phyloP scores from a whole-genome alignment of 2,113 vertebrate genomes.

The Jacana jacana region DNA sequence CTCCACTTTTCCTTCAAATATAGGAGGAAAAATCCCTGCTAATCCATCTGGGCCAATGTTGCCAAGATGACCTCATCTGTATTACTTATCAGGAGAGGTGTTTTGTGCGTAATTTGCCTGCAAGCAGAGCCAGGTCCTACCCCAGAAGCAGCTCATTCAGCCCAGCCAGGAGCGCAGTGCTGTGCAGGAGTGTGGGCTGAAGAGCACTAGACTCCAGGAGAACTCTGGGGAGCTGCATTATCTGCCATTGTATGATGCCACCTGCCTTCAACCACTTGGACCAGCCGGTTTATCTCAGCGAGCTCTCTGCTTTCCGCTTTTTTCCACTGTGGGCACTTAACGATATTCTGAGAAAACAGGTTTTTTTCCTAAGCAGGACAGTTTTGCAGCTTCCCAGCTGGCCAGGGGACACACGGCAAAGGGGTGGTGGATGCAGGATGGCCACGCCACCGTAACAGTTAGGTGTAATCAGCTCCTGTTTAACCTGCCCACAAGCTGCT shows the following conservation, averaged over 20 bases:
- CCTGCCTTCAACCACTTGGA: background rate
- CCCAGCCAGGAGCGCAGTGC: fast-evolving
- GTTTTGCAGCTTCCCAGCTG: background rate
- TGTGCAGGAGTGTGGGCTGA: background rate
- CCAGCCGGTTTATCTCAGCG: fast-evolving
- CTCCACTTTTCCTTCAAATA: background rate
- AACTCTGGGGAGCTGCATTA: fast-evolving
- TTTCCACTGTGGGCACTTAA: background rate
- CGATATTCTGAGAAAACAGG: background rate
- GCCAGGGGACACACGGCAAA: background rate
- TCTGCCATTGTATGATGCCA: background rate
- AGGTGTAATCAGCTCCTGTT: background rate
- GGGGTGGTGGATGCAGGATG: too few species aligned
- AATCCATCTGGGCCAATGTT: background rate
- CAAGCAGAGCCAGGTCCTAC: background rate
- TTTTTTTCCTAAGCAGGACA: background rate
- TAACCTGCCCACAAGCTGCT: background rate
- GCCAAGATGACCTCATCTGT: background rate
- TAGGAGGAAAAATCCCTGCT: background rate
- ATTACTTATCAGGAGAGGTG: background rate
- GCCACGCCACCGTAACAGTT: background rate
- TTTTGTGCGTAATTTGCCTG: background rate
- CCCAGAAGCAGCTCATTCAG: background rate
- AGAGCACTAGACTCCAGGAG: background rate
- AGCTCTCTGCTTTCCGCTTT: background rate